These are phyloP conservation scores for Gymnoscopelus microlampas DNA, from an alignment of 2,797 vertebrate species.

Conservation along the genomic window DNA sequence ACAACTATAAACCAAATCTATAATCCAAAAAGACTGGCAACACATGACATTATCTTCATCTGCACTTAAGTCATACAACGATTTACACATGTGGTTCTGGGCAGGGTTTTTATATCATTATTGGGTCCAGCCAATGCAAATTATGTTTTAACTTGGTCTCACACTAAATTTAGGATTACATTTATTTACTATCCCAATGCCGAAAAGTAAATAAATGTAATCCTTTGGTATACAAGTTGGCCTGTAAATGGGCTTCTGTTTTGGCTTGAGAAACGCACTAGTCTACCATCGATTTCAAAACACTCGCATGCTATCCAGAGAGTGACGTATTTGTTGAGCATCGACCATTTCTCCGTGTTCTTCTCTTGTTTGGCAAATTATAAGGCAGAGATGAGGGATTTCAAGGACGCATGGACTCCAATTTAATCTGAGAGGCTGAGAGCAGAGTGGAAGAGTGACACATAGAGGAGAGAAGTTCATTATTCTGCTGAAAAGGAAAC, in stretches of 20 bases:
- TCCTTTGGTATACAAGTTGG: too few relatives aligned
- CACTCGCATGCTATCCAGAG: slow-evolving; percentile 38
- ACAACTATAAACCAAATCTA: too few relatives aligned
- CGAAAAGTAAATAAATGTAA: too few relatives aligned
- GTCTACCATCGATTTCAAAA: slow-evolving; percentile 41
- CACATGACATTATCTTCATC: too few relatives aligned
- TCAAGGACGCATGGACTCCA: slow-evolving; percentile 82
- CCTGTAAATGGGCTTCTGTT: slow-evolving; percentile 13
- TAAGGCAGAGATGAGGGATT: slow-evolving; percentile 78
- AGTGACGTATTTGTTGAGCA: slow-evolving; percentile 68
- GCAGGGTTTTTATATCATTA: too few relatives aligned
- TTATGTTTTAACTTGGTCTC: too few relatives aligned
- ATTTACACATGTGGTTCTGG: too few relatives aligned
- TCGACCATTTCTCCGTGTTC: slow-evolving; percentile 65
- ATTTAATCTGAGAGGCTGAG: slow-evolving; percentile 83
- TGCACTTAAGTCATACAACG: too few relatives aligned
- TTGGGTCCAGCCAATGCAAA: too few relatives aligned
- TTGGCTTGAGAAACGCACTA: slow-evolving; percentile 11
- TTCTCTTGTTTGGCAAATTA: slow-evolving; percentile 79
- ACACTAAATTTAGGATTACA: too few relatives aligned
- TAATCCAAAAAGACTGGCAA: too few relatives aligned
- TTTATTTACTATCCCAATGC: too few relatives aligned
- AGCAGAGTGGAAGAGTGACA: slow-evolving; percentile 85
- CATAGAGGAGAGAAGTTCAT: slow-evolving; percentile 87
- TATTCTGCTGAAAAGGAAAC: slow-evolving; percentile 88